These are phyloP conservation scores for Gadopsis bispinosus DNA, from an alignment of 2,797 vertebrate genomes.

Conservation along the genomic window DNA sequence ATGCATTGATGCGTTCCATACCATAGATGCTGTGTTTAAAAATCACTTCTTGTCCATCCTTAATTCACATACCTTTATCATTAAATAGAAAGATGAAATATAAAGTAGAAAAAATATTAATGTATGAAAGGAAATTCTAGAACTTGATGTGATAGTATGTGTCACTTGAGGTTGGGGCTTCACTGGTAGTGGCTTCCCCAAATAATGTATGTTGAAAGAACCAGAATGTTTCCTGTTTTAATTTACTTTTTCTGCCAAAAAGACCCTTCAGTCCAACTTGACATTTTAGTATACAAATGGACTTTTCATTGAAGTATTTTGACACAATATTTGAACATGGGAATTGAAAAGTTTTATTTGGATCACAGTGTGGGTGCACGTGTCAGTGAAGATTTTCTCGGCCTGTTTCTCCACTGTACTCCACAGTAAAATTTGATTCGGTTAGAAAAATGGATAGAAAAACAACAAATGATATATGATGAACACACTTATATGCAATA, in stretches of 20 bases:
- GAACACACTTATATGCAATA: conserved; percentile 9
- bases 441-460: conserved; percentile 24
- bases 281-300: conserved; percentile 3
- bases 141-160: conserved; percentile 58
- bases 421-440: conserved; percentile 19
- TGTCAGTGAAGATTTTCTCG: conserved; percentile 6
- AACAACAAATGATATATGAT: not conserved
- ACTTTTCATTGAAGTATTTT: conserved; percentile 4
- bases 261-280: not conserved
- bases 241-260: not conserved
- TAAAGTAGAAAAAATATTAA: conserved; percentile 76
- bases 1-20: conserved; percentile 91
- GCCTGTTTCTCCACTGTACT: conserved; percentile 1
- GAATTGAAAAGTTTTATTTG: conserved; percentile 19
- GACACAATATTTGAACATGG: conserved; percentile 13
- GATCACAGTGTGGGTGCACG: conserved; percentile 38
- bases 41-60: conserved; percentile 81
- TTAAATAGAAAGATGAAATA: conserved; percentile 80
- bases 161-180: conserved; percentile 20
- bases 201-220: conserved; percentile 35
- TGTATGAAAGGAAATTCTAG: conserved; percentile 71
- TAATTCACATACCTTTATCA: conserved; percentile 78
- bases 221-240: conserved; percentile 24
- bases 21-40: conserved; percentile 89
- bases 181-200: not conserved